Conservation (phyloP, 2,797 vertebrate genomes). For the Spheniscus humboldti region DNA sequence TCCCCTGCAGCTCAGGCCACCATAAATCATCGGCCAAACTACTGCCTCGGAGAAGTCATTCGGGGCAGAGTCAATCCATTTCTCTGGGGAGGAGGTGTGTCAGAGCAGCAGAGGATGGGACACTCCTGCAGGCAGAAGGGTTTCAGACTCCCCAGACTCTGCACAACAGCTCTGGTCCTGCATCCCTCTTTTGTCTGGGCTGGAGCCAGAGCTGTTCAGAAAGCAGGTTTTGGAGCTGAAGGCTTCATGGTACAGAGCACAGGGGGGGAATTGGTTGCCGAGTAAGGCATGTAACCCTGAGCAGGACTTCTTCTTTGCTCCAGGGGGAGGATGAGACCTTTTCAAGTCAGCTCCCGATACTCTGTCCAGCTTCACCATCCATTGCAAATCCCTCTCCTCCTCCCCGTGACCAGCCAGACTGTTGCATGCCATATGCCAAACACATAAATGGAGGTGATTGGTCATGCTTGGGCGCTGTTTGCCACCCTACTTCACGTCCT, state of each 20-base stretch:
- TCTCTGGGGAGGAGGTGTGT: neutral
- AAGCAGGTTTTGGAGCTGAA: neutral
- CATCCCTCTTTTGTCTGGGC: neutral
- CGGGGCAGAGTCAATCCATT: neutral
- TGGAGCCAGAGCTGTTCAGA: neutral
- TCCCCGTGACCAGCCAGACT: neutral
- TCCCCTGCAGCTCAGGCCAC: neutral
- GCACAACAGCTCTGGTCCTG: neutral
- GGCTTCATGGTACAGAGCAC: neutral
- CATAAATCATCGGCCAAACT: neutral
- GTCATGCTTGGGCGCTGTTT: neutral
- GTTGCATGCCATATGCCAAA: neutral
- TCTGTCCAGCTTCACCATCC: neutral
- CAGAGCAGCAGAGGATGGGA: accelerated
- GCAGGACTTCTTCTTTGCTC: neutral
- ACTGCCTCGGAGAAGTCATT: neutral
- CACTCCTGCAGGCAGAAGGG: neutral
- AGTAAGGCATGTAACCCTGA: neutral
- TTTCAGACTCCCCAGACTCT: neutral
- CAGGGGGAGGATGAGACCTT: neutral
- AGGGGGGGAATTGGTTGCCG: neutral
- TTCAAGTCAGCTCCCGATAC: neutral
- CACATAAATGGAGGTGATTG: neutral
- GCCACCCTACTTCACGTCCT: neutral
- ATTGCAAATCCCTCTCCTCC: neutral